These are phyloP conservation scores for Dasypogon diadema DNA, from an alignment of 2,888 invertebrate species.

Conservation along the genomic window DNA sequence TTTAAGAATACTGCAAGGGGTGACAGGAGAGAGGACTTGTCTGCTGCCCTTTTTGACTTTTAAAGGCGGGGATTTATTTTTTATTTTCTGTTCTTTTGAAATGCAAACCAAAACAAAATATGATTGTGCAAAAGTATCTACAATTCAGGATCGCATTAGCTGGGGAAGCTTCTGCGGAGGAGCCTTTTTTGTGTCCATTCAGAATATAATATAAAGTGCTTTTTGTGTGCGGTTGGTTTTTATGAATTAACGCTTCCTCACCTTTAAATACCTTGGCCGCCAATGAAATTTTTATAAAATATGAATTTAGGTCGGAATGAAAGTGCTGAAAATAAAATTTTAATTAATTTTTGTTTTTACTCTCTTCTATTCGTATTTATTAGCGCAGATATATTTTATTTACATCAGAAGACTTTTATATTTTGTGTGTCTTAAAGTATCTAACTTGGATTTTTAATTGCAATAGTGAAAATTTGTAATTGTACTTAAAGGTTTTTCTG, in stretches of 20 bases:
- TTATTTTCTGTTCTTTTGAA: background rate
- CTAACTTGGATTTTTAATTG: too few species aligned
- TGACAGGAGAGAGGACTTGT: background rate
- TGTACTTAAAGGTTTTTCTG: too few species aligned
- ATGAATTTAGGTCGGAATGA: too few species aligned
- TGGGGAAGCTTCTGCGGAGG: background rate
- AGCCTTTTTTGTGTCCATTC: slow-evolving; percentile 24
- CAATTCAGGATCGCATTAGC: slow-evolving; percentile 1
- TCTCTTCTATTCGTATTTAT: too few species aligned
- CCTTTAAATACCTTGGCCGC: too few species aligned
- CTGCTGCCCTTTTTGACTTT: slow-evolving; percentile 27
- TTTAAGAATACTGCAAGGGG: background rate
- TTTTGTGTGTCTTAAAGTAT: too few species aligned
- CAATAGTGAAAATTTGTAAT: too few species aligned
- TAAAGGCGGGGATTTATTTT: slow-evolving; percentile 21
- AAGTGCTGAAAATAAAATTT: too few species aligned
- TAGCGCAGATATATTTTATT: too few species aligned
- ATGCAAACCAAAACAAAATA: slow-evolving; percentile 23
- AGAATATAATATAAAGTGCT: slow-evolving; percentile 6
- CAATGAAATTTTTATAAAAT: too few species aligned
- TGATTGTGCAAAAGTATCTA: slow-evolving; percentile 20
- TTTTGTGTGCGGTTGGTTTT: slow-evolving; percentile 5
- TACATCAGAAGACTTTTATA: too few species aligned
- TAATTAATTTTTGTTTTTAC: too few species aligned
- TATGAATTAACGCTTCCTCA: background rate